A percentile compares a stretch with the other conserved stretches of the same genome.
These are phyloP conservation scores for Rhinolophus sinicus DNA, from an alignment of 2,113 vertebrate genomes.

Conservation along the genomic window DNA sequence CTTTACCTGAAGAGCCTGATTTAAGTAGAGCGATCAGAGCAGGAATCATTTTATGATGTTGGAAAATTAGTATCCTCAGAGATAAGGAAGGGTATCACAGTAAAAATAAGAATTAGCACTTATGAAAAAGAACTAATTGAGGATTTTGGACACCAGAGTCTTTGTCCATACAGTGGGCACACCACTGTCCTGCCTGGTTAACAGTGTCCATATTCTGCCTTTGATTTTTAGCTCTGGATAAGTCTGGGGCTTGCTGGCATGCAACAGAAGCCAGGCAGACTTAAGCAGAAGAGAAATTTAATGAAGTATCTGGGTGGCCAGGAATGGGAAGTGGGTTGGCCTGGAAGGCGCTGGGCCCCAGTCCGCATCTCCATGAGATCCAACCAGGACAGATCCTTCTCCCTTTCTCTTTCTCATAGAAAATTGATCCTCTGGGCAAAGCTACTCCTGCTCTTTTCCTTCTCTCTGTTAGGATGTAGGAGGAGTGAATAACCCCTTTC, in stretches of 20 bases:
- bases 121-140: not conserved
- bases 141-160: not conserved
- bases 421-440: not conserved
- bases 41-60: not conserved
- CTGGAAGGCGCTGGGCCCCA: not conserved
- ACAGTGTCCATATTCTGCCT: not conserved
- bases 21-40: not conserved
- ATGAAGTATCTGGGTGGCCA: not conserved
- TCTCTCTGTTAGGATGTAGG: not conserved
- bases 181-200: too few relatives aligned
- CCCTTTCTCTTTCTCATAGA: not conserved
- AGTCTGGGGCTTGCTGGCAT: not conserved
- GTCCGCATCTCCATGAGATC: not conserved
- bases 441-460: too few relatives aligned
- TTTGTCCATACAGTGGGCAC: not conserved
- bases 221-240: not conserved
- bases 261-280: not conserved
- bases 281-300: not conserved
- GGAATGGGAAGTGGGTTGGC: not conserved
- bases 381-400: too few relatives aligned
- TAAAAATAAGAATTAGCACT: slow-evolving; percentile 31
- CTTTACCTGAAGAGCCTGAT: not conserved
- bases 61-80: not conserved
- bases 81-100: not conserved
- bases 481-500: not conserved